Evolutionary conservation across 2,797 vertebrate genomes (phyloP).

Genomic region (Gallinago stenura): DNA sequence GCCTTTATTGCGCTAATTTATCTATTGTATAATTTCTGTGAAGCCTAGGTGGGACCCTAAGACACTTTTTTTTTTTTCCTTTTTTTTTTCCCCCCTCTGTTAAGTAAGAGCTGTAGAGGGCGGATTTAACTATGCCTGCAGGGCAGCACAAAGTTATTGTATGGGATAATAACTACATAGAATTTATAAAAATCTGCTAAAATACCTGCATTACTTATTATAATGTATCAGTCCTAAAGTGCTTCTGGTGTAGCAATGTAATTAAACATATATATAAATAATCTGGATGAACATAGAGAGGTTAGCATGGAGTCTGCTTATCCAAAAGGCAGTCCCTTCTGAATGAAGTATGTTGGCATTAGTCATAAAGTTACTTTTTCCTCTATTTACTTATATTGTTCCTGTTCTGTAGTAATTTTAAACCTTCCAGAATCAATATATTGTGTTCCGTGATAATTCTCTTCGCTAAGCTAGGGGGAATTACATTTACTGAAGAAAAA

Average conservation of each 20-base stretch:
- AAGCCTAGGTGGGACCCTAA: background rate
- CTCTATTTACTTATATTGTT: background rate
- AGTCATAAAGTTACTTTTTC: background rate
- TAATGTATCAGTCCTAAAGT: background rate
- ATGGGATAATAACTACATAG: background rate
- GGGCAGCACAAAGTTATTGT: background rate
- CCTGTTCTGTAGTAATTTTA: background rate
- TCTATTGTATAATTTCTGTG: background rate
- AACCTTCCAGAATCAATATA: background rate
- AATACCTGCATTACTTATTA: background rate
- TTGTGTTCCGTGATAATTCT: background rate
- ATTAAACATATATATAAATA: background rate
- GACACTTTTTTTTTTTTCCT: background rate
- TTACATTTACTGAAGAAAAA: background rate
- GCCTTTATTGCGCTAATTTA: background rate
- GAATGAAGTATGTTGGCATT: background rate
- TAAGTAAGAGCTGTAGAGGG: background rate
- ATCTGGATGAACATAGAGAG: background rate
- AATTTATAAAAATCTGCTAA: background rate
- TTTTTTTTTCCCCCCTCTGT: rapidly evolving
- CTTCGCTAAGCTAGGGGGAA: background rate
- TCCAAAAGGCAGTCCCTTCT: background rate
- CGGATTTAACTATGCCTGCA: background rate
- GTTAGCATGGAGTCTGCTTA: background rate
- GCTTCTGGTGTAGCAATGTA: background rate